phyloP scores from a whole-genome alignment of 1,140 invertebrate genomes.

The Bicyclus anynana region DNA sequence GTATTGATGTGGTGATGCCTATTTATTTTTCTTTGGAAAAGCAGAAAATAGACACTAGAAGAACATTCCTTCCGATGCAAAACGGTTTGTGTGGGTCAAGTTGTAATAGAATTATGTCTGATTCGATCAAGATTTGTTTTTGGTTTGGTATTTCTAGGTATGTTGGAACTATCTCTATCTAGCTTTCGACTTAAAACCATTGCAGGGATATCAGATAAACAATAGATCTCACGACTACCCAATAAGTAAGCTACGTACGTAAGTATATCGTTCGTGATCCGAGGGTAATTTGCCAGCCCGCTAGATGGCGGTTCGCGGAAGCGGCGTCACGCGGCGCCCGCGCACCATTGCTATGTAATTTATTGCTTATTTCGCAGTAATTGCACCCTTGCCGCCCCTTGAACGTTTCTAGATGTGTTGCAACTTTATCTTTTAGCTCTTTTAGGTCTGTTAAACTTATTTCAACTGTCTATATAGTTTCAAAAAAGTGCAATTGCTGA shows the following conservation, averaged over 20 bases:
- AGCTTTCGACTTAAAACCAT: background rate
- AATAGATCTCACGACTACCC: conserved; percentile 14
- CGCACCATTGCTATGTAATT: conserved; percentile 55
- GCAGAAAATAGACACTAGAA: no score
- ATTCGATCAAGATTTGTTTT: no score
- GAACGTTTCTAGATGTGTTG: conserved; percentile 40
- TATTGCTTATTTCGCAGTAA: conserved; percentile 66
- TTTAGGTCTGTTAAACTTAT: background rate
- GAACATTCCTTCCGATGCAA: no score
- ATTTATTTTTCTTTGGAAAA: no score
- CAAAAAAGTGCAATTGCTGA: no score
- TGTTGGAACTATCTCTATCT: no score
- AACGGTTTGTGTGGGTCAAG: no score
- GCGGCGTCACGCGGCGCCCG: conserved; percentile 53
- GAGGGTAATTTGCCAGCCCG: conserved; percentile 49
- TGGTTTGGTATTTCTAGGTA: no score
- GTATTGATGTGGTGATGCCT: no score
- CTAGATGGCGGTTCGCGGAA: conserved; percentile 64
- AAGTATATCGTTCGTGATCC: conserved; percentile 50
- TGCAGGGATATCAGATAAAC: background rate
- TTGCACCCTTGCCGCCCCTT: conserved; percentile 55
- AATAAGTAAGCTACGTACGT: conserved; percentile 24
- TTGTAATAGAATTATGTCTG: no score
- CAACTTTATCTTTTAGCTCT: conserved; percentile 26
- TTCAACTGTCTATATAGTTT: no score